Conservation (phyloP, 2,888 invertebrate genomes). For the Pollenia labialis region DNA sequence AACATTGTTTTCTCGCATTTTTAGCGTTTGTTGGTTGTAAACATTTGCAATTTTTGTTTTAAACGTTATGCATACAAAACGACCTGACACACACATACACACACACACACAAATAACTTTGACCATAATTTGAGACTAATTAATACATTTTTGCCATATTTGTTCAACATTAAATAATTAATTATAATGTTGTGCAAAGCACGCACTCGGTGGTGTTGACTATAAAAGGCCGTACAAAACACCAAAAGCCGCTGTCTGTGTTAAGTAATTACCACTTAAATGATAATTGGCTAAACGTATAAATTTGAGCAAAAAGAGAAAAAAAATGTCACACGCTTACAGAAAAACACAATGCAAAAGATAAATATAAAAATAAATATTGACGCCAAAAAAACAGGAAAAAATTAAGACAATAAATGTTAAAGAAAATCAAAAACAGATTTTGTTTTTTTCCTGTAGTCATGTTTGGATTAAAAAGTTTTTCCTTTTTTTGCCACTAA, state of each 20-base stretch:
- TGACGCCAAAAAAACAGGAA: not conserved
- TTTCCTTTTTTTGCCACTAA: not conserved
- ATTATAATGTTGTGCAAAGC: constrained; percentile 73
- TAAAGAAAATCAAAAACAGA: not conserved
- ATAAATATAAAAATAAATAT: constrained; percentile 16
- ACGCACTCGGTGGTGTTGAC: constrained; percentile 72
- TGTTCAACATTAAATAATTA: constrained; percentile 72
- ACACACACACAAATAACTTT: constrained; percentile 63
- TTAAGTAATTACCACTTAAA: constrained; percentile 74
- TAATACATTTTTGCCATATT: constrained; percentile 73
- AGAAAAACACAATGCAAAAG: constrained; percentile 6
- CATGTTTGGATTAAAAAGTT: not conserved
- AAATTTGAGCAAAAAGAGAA: not conserved
- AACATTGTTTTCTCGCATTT: constrained; percentile 30
- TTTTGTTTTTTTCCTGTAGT: not conserved
- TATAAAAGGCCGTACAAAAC: constrained; percentile 71
- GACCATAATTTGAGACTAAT: constrained; percentile 71
- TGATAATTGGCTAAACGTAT: constrained; percentile 71
- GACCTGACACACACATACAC: not conserved
- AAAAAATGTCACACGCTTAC: constrained; percentile 67
- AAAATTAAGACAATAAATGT: constrained; percentile 10
- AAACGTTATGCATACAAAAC: constrained; percentile 41
- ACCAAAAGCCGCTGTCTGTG: constrained; percentile 72
- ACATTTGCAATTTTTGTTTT: constrained; percentile 52
- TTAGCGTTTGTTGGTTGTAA: constrained; percentile 27